phyloP scores from a whole-genome alignment of 2,888 invertebrate species.

The Acronicta aceris region DNA sequence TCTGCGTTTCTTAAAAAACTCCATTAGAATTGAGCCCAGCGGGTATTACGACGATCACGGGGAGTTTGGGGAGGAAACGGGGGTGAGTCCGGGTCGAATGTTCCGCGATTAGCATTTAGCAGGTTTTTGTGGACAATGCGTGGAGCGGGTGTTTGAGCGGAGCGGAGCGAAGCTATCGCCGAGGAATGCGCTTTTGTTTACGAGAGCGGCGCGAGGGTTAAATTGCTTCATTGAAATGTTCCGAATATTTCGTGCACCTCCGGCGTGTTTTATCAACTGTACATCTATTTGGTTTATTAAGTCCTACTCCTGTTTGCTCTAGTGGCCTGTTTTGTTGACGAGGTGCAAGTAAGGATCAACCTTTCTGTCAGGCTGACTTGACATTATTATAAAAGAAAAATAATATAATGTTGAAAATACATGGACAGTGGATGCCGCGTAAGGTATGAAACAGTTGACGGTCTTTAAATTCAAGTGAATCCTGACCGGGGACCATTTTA shows the following conservation, averaged over 20 bases:
- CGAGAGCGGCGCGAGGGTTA: constrained; percentile 47
- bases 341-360: not conserved
- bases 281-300: constrained; percentile 52
- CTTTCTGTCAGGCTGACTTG: not conserved
- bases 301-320: constrained; percentile 23
- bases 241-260: constrained; percentile 41
- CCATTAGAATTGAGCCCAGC: constrained; percentile 74
- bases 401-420: not conserved
- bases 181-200: constrained; percentile 63
- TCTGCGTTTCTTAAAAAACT: constrained; percentile 78
- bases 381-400: not conserved
- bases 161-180: constrained; percentile 33
- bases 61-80: constrained; percentile 41
- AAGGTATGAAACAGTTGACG: too few relatives aligned
- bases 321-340: constrained; percentile 12
- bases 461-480: too few relatives aligned
- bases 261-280: constrained; percentile 43
- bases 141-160: constrained; percentile 49
- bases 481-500: too few relatives aligned
- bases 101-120: constrained; percentile 74
- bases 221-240: constrained; percentile 63
- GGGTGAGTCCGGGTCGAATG: constrained; percentile 52
- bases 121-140: constrained; percentile 66
- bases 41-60: constrained; percentile 50
- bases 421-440: not conserved